Conservation (phyloP, 2,797 vertebrate genomes). For the Mormyrus proboscirostris region DNA sequence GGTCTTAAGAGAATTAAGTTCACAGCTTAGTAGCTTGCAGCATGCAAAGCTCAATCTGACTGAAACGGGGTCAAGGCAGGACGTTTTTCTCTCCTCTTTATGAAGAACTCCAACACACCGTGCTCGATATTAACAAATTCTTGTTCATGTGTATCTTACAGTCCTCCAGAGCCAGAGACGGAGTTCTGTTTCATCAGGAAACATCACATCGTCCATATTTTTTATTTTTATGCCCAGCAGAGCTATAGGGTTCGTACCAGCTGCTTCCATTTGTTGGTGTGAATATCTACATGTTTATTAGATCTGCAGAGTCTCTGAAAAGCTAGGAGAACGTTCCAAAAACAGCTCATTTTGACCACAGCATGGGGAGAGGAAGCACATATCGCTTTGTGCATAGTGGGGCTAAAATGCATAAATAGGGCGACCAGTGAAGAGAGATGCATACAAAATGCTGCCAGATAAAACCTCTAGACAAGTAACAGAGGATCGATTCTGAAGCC, state of each 20-base stretch:
- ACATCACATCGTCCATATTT: background rate
- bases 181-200: background rate
- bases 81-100: background rate
- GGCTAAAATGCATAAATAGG: background rate
- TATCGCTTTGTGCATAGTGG: background rate
- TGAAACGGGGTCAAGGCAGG: background rate
- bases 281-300: background rate
- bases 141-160: background rate
- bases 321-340: background rate
- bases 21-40: background rate
- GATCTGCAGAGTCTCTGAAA: background rate
- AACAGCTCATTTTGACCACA: background rate
- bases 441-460: background rate
- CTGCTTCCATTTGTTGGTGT: background rate
- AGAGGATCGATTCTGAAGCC: background rate
- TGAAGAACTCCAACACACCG: background rate
- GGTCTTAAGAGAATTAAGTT: conserved; percentile 7
- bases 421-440: background rate
- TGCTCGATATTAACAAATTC: background rate
- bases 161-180: background rate
- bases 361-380: background rate
- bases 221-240: background rate
- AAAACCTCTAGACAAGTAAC: background rate
- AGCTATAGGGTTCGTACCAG: background rate
- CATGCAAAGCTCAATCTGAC: background rate